These are phyloP conservation scores for Agriopis leucophaearia DNA, from an alignment of 2,888 invertebrate species.

Conservation along the genomic window DNA sequence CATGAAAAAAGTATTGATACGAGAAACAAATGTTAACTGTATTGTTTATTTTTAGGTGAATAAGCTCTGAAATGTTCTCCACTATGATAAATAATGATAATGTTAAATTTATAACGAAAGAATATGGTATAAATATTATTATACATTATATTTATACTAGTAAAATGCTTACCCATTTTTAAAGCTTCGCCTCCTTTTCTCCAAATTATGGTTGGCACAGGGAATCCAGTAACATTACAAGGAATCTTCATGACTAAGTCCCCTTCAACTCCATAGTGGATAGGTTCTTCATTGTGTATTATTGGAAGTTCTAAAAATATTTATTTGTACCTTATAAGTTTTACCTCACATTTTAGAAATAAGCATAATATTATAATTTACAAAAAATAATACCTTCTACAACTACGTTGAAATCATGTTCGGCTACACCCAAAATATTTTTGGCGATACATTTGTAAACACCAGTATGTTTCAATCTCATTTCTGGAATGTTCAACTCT, in stretches of 20 bases:
- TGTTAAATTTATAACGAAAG: background rate
- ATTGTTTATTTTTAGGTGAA: background rate
- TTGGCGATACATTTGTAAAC: conserved; percentile 41
- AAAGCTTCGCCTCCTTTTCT: conserved; percentile 8
- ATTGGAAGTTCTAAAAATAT: conserved; percentile 17
- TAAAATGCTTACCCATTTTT: background rate
- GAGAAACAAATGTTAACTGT: background rate
- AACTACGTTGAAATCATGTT: conserved; percentile 26
- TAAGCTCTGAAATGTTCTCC: too few species aligned
- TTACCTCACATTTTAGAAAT: background rate
- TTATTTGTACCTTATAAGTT: background rate
- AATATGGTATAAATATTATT: background rate
- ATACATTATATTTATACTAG: too few species aligned
- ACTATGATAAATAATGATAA: too few species aligned
- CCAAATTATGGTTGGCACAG: conserved; percentile 46
- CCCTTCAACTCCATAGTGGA: conserved; percentile 38
- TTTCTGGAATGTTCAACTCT: conserved; percentile 18
- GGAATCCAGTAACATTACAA: conserved; percentile 47
- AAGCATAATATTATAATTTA: background rate
- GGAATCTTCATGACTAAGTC: conserved; percentile 44
- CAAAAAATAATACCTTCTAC: conserved; percentile 39
- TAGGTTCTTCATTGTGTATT: conserved; percentile 21
- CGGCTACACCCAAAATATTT: conserved; percentile 30
- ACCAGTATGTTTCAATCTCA: conserved; percentile 29
- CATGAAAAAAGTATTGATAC: background rate